Conservation (phyloP, 2,888 invertebrate species). For the Cataglyphis livida region DNA sequence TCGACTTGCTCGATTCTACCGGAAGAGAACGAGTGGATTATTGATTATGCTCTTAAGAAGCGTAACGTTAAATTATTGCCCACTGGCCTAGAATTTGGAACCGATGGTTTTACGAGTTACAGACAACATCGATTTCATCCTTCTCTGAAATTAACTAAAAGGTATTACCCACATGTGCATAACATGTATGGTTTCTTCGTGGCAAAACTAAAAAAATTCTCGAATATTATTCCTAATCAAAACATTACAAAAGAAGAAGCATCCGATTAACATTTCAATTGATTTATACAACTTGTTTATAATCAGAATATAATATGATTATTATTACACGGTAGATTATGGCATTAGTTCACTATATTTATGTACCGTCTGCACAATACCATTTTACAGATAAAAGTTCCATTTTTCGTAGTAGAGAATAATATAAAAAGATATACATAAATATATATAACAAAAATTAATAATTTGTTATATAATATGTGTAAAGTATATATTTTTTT, state of each 20-base stretch:
- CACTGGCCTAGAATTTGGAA: slow-evolving; percentile 97
- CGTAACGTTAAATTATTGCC: slow-evolving; percentile 97
- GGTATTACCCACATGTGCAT: slow-evolving; percentile 99
- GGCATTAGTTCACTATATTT: neutral
- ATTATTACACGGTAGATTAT: neutral
- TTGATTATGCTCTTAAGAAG: slow-evolving; percentile 97
- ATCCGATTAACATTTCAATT: slow-evolving; percentile 58
- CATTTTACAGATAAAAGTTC: neutral
- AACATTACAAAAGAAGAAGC: slow-evolving; percentile 62
- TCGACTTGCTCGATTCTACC: slow-evolving; percentile 99
- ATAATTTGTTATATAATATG: slow-evolving; percentile 61
- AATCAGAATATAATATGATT: neutral
- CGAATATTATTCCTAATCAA: slow-evolving; percentile 89
- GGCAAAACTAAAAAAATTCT: slow-evolving; percentile 98
- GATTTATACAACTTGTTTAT: slow-evolving; percentile 20
- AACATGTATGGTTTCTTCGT: slow-evolving; percentile 99
- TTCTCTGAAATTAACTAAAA: slow-evolving; percentile 93
- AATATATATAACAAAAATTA: slow-evolving; percentile 48
- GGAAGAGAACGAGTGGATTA: slow-evolving; percentile 99
- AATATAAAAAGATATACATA: slow-evolving; percentile 55
- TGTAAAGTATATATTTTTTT: slow-evolving; percentile 61
- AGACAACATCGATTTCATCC: slow-evolving; percentile 95
- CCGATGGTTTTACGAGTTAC: slow-evolving; percentile 97
- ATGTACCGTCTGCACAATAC: neutral
- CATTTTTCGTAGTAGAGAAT: slow-evolving; percentile 24